A percentile compares a stretch with the other conserved stretches of the same genome.
phyloP scores from a whole-genome alignment of 53 echinoderm and acorn worm genomes.

The Zoroaster sp. region DNA sequence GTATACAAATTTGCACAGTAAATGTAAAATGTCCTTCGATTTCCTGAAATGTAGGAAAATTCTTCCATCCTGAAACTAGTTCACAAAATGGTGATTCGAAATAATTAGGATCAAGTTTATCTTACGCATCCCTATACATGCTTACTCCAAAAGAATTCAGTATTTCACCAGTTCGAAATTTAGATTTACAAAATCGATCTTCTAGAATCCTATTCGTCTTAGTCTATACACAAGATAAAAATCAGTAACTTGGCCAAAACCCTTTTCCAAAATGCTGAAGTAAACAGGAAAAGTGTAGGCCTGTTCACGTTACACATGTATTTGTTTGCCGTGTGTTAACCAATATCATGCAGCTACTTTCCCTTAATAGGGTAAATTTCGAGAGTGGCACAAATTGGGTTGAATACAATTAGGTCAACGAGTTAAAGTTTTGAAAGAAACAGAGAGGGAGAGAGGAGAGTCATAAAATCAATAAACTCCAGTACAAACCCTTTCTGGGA shows the following conservation, averaged over 20 bases:
- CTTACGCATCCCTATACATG: too few relatives aligned
- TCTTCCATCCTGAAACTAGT: too few relatives aligned
- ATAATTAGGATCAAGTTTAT: too few relatives aligned
- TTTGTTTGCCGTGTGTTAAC: background rate
- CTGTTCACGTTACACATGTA: background rate
- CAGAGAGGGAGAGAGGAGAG: background rate
- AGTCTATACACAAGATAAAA: background rate
- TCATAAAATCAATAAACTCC: background rate
- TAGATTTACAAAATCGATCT: too few relatives aligned
- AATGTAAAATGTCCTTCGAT: too few relatives aligned
- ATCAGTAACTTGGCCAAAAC: background rate
- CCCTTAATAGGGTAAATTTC: background rate
- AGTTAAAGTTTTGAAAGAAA: background rate
- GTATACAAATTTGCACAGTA: too few relatives aligned
- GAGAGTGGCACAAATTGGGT: background rate
- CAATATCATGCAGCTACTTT: too few relatives aligned
- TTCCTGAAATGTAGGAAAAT: too few relatives aligned
- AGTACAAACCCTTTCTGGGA: background rate
- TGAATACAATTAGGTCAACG: background rate
- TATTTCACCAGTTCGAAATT: too few relatives aligned
- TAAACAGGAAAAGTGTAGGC: background rate
- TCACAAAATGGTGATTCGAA: too few relatives aligned
- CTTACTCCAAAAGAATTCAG: too few relatives aligned
- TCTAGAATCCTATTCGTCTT: background rate
- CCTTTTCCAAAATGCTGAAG: background rate